Percentiles rank a stretch among this genome's conserved stretches.
Evolutionary conservation across 2,113 vertebrate species (phyloP).

Genomic region (Meles meles): DNA sequence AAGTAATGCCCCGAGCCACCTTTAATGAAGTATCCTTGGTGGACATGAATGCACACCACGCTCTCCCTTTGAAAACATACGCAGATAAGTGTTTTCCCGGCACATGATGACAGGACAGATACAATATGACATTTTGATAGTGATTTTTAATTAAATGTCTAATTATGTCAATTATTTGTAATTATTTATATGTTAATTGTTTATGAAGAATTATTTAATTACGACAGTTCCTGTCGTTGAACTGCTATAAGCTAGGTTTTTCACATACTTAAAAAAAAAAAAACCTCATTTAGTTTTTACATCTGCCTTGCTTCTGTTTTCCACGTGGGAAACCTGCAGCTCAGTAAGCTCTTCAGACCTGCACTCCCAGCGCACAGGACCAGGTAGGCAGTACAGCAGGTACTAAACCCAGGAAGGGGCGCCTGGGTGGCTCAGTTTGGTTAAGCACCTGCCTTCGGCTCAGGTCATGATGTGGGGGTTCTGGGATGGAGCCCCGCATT

Average conservation of each 20-base stretch:
- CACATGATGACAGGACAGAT: neutral
- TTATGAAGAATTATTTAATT: neutral
- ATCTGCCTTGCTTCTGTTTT: neutral
- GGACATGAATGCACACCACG: too few relatives aligned
- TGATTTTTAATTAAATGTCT: neutral
- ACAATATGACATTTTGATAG: neutral
- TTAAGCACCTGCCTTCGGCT: too few relatives aligned
- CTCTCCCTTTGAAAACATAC: neutral
- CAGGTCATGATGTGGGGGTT: too few relatives aligned
- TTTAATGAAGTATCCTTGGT: fast-evolving
- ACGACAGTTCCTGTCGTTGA: neutral
- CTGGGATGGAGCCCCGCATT: too few relatives aligned
- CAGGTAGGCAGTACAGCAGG: neutral
- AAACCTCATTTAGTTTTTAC: neutral
- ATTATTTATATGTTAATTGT: neutral
- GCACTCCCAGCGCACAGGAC: too few relatives aligned
- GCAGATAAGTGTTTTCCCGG: neutral
- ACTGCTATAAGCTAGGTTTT: neutral
- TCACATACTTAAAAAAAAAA: neutral
- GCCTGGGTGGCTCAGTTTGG: too few relatives aligned
- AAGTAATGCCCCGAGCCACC: neutral
- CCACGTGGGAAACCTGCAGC: neutral
- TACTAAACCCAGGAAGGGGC: neutral
- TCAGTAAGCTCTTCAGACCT: neutral
- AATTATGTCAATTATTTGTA: neutral